Conservation (phyloP, 2,113 vertebrate genomes). For the Gadus macrocephalus region DNA sequence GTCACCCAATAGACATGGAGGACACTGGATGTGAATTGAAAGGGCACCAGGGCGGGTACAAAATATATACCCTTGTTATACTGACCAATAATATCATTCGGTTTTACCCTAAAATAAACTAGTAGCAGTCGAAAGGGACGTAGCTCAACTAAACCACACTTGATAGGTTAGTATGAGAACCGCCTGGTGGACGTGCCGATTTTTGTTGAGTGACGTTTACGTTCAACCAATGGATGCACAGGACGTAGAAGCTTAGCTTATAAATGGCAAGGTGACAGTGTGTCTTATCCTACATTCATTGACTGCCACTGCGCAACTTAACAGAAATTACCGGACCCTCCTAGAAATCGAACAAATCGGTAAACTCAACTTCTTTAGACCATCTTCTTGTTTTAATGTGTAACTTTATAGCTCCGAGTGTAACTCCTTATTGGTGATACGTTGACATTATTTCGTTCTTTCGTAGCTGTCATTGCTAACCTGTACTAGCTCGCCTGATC, state of each 20-base stretch:
- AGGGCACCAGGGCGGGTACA: conserved; percentile 24
- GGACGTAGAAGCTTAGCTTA: conserved; percentile 63
- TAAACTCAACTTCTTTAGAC: conserved; percentile 33
- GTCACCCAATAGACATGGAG: conserved; percentile 35
- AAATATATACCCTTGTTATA: conserved; percentile 13
- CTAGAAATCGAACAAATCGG: conserved; percentile 52
- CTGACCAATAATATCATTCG: conserved; percentile 51
- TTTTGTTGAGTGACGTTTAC: background rate
- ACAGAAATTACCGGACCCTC: conserved; percentile 34
- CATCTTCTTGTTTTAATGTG: no score
- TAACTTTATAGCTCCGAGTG: no score
- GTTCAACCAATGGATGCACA: conserved; percentile 59
- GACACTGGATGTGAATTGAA: conserved; percentile 55
- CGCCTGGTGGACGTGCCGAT: conserved; percentile 23
- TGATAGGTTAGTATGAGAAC: conserved; percentile 3
- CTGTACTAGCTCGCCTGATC: conserved; percentile 9
- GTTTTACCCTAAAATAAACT: conserved; percentile 20
- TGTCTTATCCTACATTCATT: conserved; percentile 43
- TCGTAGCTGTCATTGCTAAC: conserved; percentile 38
- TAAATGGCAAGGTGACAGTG: conserved; percentile 73
- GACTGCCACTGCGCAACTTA: conserved; percentile 43
- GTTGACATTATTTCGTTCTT: no score
- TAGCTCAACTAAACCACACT: background rate
- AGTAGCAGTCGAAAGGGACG: conserved; percentile 26
- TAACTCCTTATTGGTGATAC: no score